phyloP scores from a whole-genome alignment of 1,140 invertebrate genomes.

The Dendroctonus ponderosae region DNA sequence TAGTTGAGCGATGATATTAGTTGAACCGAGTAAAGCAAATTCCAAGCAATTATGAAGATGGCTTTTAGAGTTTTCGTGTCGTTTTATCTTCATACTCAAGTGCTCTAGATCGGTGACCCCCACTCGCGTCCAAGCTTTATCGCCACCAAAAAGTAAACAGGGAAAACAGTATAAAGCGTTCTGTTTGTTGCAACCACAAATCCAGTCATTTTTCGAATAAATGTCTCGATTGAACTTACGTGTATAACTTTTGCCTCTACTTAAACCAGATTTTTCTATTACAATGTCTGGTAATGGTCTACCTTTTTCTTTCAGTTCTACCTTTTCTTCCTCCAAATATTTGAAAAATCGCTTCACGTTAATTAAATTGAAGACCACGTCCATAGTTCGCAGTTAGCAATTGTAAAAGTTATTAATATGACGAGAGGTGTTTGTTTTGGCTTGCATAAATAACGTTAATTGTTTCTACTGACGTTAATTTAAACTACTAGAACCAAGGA shows the following conservation, averaged over 20 bases:
- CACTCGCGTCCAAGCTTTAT: constrained; percentile 23
- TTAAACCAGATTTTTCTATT: constrained; percentile 11
- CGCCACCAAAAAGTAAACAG: constrained; percentile 28
- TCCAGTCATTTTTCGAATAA: constrained; percentile 27
- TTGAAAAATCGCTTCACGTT: constrained; percentile 11
- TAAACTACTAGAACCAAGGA: too few relatives aligned
- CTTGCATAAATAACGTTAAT: too few relatives aligned
- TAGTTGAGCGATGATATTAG: constrained; percentile 13
- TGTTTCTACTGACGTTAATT: too few relatives aligned
- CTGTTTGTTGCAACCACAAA: constrained; percentile 31
- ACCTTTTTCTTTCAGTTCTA: constrained; percentile 19
- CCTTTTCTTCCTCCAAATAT: constrained; percentile 6
- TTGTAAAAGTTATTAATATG: too few relatives aligned
- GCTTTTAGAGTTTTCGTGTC: constrained; percentile 16
- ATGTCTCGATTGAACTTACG: constrained; percentile 23
- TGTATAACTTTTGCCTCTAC: constrained; percentile 21
- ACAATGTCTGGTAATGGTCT: constrained; percentile 24
- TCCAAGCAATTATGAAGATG: constrained; percentile 32
- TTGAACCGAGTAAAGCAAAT: constrained; percentile 8
- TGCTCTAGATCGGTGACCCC: constrained; percentile 35
- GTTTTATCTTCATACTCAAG: constrained; percentile 28
- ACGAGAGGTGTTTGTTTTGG: too few relatives aligned
- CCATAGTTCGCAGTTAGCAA: background rate
- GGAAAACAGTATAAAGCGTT: constrained; percentile 34
- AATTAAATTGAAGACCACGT: constrained; percentile 16